Conservation (phyloP, 2,888 invertebrate genomes). For the Laspeyria flexula region DNA sequence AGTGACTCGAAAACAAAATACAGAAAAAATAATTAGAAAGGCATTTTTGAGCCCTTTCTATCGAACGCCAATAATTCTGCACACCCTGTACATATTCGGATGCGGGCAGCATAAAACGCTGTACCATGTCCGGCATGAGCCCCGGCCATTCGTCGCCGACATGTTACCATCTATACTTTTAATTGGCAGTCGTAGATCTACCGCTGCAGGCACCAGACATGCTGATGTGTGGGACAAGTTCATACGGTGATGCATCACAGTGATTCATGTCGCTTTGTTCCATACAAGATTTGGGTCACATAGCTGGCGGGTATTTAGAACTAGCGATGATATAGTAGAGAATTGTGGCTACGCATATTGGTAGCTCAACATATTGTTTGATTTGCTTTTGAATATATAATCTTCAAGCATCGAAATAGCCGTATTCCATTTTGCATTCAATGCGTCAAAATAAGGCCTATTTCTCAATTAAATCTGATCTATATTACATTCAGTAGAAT, state of each 20-base stretch:
- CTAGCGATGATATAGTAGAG: neutral
- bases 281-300: slow-evolving; percentile 34
- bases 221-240: slow-evolving; percentile 65
- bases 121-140: slow-evolving; percentile 54
- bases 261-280: slow-evolving; percentile 37
- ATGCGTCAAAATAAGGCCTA: too few species aligned
- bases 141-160: slow-evolving; percentile 65
- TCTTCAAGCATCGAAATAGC: too few species aligned
- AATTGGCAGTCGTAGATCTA: slow-evolving; percentile 78
- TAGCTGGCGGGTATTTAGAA: neutral
- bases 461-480: too few species aligned
- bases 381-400: too few species aligned
- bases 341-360: neutral
- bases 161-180: slow-evolving; percentile 79
- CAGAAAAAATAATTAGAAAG: too few species aligned
- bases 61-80: too few species aligned
- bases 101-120: slow-evolving; percentile 59
- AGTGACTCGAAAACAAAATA: too few species aligned
- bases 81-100: slow-evolving; percentile 54
- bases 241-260: slow-evolving; percentile 38
- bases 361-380: too few species aligned
- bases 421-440: too few species aligned
- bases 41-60: too few species aligned
- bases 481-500: too few species aligned
- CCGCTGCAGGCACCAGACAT: slow-evolving; percentile 66